phyloP scores from a whole-genome alignment of 2,888 invertebrate genomes.

The Cylindroiulus punctatus region DNA sequence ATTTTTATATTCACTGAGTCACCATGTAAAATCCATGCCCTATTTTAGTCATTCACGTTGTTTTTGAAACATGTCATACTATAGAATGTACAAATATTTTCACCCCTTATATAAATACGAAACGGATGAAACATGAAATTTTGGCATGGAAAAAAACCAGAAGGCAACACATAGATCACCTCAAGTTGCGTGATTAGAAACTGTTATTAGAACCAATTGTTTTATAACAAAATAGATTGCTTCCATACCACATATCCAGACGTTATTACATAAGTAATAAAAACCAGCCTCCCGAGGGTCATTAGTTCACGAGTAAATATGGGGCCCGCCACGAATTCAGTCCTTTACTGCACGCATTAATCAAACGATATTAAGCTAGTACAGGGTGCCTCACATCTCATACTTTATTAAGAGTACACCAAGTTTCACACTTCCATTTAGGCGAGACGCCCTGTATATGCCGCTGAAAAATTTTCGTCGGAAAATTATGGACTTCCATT shows the following conservation, averaged over 20 bases:
- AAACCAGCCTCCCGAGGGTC: neutral
- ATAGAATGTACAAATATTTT: too few species aligned
- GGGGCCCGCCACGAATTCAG: conserved; percentile 8
- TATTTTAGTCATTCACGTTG: too few species aligned
- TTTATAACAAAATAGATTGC: neutral
- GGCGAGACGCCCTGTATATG: neutral
- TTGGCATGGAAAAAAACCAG: neutral
- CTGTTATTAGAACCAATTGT: conserved; percentile 32
- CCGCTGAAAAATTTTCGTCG: neutral
- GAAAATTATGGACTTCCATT: neutral
- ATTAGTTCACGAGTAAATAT: conserved; percentile 17
- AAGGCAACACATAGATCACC: neutral
- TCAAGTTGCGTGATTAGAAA: conserved; percentile 33
- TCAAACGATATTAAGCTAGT: neutral
- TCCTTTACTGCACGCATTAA: neutral
- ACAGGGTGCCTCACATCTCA: neutral
- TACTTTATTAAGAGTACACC: too few species aligned
- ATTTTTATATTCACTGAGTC: too few species aligned
- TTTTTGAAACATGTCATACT: too few species aligned
- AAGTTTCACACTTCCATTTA: too few species aligned
- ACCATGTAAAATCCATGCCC: too few species aligned
- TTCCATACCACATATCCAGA: neutral
- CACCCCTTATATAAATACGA: too few species aligned
- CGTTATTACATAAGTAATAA: neutral
- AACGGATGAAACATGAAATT: neutral